Evolutionary conservation across 2,888 invertebrate species (phyloP), one percentile per base, ranked within the genome.

Genomic region (Liopterus haemorrhoidalis): DNA sequence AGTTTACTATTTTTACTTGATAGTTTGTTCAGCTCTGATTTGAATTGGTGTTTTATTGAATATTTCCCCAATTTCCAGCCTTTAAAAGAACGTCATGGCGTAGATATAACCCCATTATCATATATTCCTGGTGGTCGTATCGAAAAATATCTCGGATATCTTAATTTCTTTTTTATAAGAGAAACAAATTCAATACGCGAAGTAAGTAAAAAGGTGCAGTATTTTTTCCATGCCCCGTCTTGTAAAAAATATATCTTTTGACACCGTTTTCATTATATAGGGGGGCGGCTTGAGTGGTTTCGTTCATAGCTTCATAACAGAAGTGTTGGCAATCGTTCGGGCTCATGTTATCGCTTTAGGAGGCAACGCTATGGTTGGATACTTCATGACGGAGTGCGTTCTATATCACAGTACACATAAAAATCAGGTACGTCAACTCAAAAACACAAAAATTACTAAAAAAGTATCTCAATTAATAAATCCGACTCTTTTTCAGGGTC

Each of bases 311-410:
- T 94, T 95, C 65, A 81, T 95, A 5, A 86, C 88, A 37, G 96
- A 96, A 76, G 87, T 95, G 11, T 66, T 95, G 57, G 92, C 93
- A 1, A 91, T 96, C 51, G 89, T 90, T 2, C 77, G 95, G 40
- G 91, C 95, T 3, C 93, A 96, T 70, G 90, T 96, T 19, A 82
- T 86, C 0, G 89, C 94, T 1, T 70, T 96, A 21, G 94, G 95
- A 18, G 96, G 96, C 3, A 95, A 96, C 68, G 93, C 94, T 1
- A 82, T 97, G 74, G 87, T 94, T 0, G 88, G 93, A 0, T 95
- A 90, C 70, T 91, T 89, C 66, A 82, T 95, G 77, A 88, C 86
- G 6, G 90, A 96, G 68, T 84, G 92, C 55, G 83, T 92, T 60
- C 71, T 97, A 27, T 81, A 89, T 48, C 89, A 93, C 66, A 94